Percentiles rank a stretch among this genome's conserved stretches.
These are phyloP conservation scores for Pristionchus japonicus DNA, from an alignment of 2,888 invertebrate genomes.

Conservation along the genomic window DNA sequence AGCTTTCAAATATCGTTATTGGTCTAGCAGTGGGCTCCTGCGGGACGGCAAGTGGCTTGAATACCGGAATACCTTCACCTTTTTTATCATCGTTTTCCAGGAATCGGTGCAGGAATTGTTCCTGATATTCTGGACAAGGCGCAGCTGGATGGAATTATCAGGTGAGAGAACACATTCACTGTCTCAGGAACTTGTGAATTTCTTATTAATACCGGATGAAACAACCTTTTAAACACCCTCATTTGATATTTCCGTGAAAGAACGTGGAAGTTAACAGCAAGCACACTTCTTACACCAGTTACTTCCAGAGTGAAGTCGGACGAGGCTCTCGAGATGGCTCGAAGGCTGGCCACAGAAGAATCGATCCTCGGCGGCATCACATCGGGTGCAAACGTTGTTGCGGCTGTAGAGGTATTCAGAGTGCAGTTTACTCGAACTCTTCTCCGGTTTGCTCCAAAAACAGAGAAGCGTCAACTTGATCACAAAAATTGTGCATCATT, in stretches of 20 bases:
- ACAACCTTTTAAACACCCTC: no score
- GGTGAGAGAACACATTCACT: neutral
- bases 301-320: neutral
- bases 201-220: no score
- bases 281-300: no score
- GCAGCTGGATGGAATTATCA: slow-evolving; percentile 52
- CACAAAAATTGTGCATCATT: no score
- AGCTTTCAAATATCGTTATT: no score
- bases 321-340: slow-evolving; percentile 52
- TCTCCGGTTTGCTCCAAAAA: no score
- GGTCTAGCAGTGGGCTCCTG: no score
- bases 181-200: neutral
- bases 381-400: slow-evolving; percentile 63
- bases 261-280: no score
- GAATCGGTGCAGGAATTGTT: slow-evolving; percentile 62
- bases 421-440: neutral
- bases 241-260: no score
- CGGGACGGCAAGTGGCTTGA: no score
- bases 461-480: no score
- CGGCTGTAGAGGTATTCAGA: slow-evolving; percentile 54
- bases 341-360: slow-evolving; percentile 59
- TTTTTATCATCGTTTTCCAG: slow-evolving; percentile 27
- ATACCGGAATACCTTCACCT: no score
- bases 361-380: slow-evolving; percentile 62
- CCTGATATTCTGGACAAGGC: slow-evolving; percentile 54